These are phyloP conservation scores for Nasonovia ribisnigri DNA, from an alignment of 2,888 invertebrate genomes.

Conservation along the genomic window DNA sequence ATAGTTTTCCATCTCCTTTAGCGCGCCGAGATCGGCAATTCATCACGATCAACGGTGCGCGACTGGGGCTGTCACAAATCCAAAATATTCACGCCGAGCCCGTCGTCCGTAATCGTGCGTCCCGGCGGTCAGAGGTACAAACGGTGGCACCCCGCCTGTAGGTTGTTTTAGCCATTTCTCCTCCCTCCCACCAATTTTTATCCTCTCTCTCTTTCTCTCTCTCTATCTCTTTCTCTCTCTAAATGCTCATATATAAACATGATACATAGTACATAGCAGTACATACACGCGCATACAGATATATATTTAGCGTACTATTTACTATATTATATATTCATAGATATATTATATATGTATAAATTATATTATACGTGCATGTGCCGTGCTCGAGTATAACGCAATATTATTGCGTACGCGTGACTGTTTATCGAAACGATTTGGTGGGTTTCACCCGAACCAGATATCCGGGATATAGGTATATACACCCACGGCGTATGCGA, in stretches of 20 bases:
- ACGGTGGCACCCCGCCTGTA: no score
- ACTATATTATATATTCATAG: background rate
- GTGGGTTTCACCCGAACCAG: background rate
- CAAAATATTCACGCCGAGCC: background rate
- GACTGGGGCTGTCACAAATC: background rate
- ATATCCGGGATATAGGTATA: background rate
- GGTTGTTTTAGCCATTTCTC: background rate
- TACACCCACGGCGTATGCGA: background rate
- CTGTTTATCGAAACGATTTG: conserved; percentile 39
- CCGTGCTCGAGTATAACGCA: background rate
- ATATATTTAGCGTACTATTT: background rate
- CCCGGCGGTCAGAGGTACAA: background rate
- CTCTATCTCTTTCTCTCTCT: no score
- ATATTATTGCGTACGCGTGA: conserved; percentile 50
- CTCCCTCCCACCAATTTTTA: background rate
- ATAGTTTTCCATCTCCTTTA: background rate
- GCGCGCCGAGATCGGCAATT: background rate
- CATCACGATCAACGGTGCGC: background rate
- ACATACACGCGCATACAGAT: no score
- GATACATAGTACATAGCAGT: background rate
- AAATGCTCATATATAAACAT: no score
- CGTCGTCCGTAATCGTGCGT: background rate
- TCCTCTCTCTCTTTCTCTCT: background rate
- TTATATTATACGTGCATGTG: background rate
- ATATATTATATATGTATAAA: no score